A percentile compares a stretch with the other conserved stretches of the same genome.
Evolutionary conservation across 2,113 vertebrate genomes (phyloP).

Genomic region (Leucopsar rothschildi): DNA sequence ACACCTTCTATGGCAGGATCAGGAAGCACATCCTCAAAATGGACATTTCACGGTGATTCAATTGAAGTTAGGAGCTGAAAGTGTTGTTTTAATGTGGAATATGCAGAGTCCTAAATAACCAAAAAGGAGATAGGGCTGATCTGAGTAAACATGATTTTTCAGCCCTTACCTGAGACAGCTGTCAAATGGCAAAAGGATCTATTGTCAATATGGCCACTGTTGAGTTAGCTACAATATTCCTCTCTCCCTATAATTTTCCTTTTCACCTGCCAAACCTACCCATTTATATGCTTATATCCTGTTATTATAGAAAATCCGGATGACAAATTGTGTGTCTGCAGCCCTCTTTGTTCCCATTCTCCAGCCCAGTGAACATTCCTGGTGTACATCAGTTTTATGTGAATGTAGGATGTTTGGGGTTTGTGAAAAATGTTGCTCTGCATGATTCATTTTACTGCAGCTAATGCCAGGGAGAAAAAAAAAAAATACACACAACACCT

Average conservation of each 20-base stretch:
- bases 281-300: conserved; percentile 68
- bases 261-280: conserved; percentile 65
- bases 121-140: background rate
- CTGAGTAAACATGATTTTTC: conserved; percentile 43
- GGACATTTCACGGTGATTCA: background rate
- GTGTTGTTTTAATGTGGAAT: background rate
- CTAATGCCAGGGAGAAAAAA: conserved; percentile 20
- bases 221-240: conserved; percentile 51
- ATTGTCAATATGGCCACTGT: conserved; percentile 51
- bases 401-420: conserved; percentile 56
- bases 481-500: background rate
- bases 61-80: background rate
- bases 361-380: conserved; percentile 48
- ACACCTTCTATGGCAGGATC: background rate
- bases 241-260: conserved; percentile 59
- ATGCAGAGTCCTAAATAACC: conserved; percentile 15
- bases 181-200: conserved; percentile 59
- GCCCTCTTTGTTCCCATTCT: conserved; percentile 64
- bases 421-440: conserved; percentile 64
- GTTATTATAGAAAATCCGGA: conserved; percentile 63
- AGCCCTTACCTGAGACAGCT: conserved; percentile 29
- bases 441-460: conserved; percentile 63
- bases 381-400: conserved; percentile 67
- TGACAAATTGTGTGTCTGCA: conserved; percentile 64
- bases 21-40: background rate